Base-by-base conservation (phyloP, 2,797 vertebrate genomes). In the Argentina silus region DNA sequence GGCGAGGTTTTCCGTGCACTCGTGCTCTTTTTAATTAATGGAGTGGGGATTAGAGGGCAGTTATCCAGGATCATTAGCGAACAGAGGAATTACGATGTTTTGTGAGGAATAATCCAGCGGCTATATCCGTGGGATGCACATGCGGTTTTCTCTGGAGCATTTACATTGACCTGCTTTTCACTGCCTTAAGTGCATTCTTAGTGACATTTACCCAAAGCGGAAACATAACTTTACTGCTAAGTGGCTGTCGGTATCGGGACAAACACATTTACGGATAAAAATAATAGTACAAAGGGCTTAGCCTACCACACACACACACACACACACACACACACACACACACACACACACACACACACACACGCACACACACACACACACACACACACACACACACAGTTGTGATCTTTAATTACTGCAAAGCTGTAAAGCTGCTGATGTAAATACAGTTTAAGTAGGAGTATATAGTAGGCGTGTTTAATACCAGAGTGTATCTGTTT, bases 1-100 rank as follows among this genome's bases (percentile, higher is more conserved):
- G 93, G 92, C 82, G 78, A 88, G 86, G 87, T 90, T 91, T 90
- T 92, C 88, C 87, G 86, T 74, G 86, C 88, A 89, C 89, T 91
- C 91, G 87, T 92, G 91, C 91, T 92, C 91, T 92, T 93, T 93
- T 94, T 94, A 93, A 93, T 94, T 93, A 94, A 93, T 92, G 91
- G 90, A 92, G 92, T 92, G 89, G 87, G 92, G 93, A 94, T 94
- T 94, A 93, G 88, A 90, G 91, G 89, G 92, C 90, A 91, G 90
- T 91, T 83, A 90, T 90, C 90, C 89, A 86, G 91, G 91, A 93
- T 94, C 92, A 92, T 94, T 93, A 94, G 91, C 87, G 90, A 93
- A 93, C 93, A 93, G 93, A 91, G 90, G 92, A 92, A 93, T 93
- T 93, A 94, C 93, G 92, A 93, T 90, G 92, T 93, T 93, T 93